Conservation (phyloP, 2,113 vertebrate genomes). For the Bufo gargarizans region DNA sequence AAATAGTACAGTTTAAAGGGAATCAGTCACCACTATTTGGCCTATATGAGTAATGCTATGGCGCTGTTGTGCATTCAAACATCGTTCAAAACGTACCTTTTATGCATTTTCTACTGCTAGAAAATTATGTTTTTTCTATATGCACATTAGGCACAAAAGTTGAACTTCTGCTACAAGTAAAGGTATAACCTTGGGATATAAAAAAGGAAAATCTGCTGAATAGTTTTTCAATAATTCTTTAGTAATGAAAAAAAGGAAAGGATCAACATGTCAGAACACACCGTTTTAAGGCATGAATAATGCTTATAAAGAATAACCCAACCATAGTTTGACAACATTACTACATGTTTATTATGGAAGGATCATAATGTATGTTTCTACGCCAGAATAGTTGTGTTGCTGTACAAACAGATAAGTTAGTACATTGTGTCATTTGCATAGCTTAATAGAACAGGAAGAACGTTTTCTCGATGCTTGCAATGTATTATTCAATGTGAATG, state of each 20-base stretch:
- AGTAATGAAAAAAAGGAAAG: slow-evolving; percentile 9
- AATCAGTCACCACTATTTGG: too few relatives aligned
- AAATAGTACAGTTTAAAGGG: slow-evolving; percentile 10
- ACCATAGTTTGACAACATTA: slow-evolving; percentile 4
- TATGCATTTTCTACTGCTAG: too few relatives aligned
- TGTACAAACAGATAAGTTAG: not conserved
- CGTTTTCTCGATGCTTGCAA: not conserved
- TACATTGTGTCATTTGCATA: slow-evolving; percentile 21
- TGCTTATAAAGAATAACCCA: not conserved
- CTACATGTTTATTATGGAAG: not conserved
- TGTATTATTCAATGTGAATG: not conserved
- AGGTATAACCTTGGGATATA: slow-evolving; percentile 31
- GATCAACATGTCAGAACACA: slow-evolving; percentile 1
- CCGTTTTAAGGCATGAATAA: not conserved
- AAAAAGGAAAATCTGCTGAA: not conserved
- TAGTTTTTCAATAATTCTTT: slow-evolving; percentile 38
- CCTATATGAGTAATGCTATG: too few relatives aligned
- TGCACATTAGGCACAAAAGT: not conserved
- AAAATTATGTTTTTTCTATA: too few relatives aligned
- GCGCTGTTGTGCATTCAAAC: too few relatives aligned
- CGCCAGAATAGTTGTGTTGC: not conserved
- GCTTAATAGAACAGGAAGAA: not conserved
- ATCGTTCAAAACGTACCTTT: too few relatives aligned
- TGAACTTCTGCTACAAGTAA: slow-evolving; percentile 12
- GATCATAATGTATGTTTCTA: not conserved